Evolutionary conservation across 2,113 vertebrate species (phyloP), one percentile per base, ranked within the genome.

Genomic region (Cromileptes altivelis): DNA sequence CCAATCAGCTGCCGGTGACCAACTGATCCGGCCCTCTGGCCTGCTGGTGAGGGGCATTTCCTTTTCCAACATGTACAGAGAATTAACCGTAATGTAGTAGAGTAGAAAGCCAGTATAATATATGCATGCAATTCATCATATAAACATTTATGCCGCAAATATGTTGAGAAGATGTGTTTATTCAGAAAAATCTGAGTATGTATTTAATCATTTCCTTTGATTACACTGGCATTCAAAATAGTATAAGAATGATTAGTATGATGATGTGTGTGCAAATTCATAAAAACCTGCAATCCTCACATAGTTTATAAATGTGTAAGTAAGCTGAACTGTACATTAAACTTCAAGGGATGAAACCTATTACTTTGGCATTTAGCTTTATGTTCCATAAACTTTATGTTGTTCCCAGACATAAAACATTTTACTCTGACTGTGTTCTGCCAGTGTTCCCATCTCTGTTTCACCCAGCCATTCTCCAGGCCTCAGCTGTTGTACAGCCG

Each of bases 401-500:
- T 52, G 23, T 71, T 9, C 61, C 57, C 17, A 9, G 64, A 78
- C 61, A n/a, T 78, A 9, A 79, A 78, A 81, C 70, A 68, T 84
- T 91, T 85, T 60, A 69, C 40, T 40, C 68, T 57, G 56, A 33
- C 81, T 67, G 74, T 74, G 67, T 49, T 75, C 71, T 37, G 65
- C 68, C 73, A 19, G 67, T 27, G 80, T 77, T 33, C 53, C 78
- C 76, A 72, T 78, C 80, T 88, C 78, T 67, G 80, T 86, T 85
- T 87, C 84, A 83, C 27, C 65, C 74, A n/a, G 52, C 73, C 49
- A 25, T 33, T 89, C 85, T 80, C 67, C 33, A 1, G 77, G 78
- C 82, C 86, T 94, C 90, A 94, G 94, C 91, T 94, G 94, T 94
- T 88, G 85, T 92, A 50, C 84, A 88, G 88, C 75, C 86, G 63